Evolutionary conservation across 2,888 invertebrate genomes (phyloP), one percentile per base, ranked within the genome.

Genomic region (Zaprionus obscuricornis): DNA sequence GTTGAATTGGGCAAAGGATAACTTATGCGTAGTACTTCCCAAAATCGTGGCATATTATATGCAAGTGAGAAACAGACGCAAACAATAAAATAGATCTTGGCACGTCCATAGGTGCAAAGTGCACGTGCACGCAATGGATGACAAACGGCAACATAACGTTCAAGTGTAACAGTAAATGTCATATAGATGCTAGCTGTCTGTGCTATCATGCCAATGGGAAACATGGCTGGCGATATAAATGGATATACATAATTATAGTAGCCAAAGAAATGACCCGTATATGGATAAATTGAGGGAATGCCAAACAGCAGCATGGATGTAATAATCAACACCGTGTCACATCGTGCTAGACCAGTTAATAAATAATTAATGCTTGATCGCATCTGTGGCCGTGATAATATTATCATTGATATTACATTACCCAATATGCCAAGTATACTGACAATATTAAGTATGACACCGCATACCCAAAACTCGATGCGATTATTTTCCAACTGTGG

Each of bases 121-220:
- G 96, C 96, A 47, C 96, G 92, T 1, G 98, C 97, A 66, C 94
- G 93, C 43, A 98, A 92, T 0, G 98, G 98, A 88, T 96, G 96
- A 87, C 96, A 96, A 22, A 97, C 96, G 2, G 98, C 98, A 64
- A 98, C 97, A 92, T 97, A 99, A 49, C 98, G 93, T 90, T 98
- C 98, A 83, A 97, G 92, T 0, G 97, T 97, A 52, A 98, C 96
- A 66, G 96, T 97, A 59, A 96, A 92, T 36, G 95, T 96, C 87
- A 98, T 92, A 91, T 98, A 98, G 51, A 97, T 97, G 45, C 98
- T 97, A 60, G 97, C 96, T 66, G 98, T 97, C 91, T 98, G 97
- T 49, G 96, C 95, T 14, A 95, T 95, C 89, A 96, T 93, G 4
- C 96, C 97, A 29, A 97, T 89, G 11, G 98, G 97, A 89, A 94